Evolutionary conservation across 2,888 invertebrate species (phyloP).

Genomic region (Deilephila porcellus): DNA sequence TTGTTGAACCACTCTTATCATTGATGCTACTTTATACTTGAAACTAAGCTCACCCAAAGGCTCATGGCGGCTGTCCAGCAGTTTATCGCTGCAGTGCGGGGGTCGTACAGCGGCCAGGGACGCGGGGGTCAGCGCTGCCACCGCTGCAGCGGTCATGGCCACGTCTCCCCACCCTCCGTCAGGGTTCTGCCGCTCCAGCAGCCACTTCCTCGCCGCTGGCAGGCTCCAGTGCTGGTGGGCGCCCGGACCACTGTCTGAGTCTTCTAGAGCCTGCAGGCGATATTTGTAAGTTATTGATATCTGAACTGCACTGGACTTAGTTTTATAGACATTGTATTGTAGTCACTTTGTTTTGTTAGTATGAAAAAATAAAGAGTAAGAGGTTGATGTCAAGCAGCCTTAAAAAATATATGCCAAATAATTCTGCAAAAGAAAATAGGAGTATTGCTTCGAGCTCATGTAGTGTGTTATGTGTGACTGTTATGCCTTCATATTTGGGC

Average conservation of each 20-base stretch:
- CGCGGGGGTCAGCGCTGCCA: constrained; percentile 90
- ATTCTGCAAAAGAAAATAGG: too few species aligned
- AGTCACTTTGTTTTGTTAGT: too few species aligned
- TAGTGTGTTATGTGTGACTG: too few species aligned
- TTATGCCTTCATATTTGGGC: too few species aligned
- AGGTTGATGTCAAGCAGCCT: too few species aligned
- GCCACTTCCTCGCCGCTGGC: constrained; percentile 90
- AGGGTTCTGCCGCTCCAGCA: constrained; percentile 88
- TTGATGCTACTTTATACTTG: too few species aligned
- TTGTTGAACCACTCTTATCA: too few species aligned
- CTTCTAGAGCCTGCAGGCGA: constrained; percentile 88
- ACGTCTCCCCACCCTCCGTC: constrained; percentile 93
- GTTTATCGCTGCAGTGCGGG: constrained; percentile 82
- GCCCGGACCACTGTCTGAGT: constrained; percentile 86
- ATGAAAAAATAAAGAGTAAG: too few species aligned
- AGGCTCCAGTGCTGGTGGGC: constrained; percentile 89
- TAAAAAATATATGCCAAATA: too few species aligned
- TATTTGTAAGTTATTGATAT: background rate
- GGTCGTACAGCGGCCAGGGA: constrained; percentile 89
- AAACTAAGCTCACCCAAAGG: constrained; percentile 72
- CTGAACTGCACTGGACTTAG: too few species aligned
- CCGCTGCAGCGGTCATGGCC: constrained; percentile 90
- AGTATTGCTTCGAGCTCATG: too few species aligned
- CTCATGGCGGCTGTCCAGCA: constrained; percentile 77
- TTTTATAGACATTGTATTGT: too few species aligned